Base-by-base conservation (phyloP, 1,140 invertebrate genomes). In the Cardiocondyla obscurior region DNA sequence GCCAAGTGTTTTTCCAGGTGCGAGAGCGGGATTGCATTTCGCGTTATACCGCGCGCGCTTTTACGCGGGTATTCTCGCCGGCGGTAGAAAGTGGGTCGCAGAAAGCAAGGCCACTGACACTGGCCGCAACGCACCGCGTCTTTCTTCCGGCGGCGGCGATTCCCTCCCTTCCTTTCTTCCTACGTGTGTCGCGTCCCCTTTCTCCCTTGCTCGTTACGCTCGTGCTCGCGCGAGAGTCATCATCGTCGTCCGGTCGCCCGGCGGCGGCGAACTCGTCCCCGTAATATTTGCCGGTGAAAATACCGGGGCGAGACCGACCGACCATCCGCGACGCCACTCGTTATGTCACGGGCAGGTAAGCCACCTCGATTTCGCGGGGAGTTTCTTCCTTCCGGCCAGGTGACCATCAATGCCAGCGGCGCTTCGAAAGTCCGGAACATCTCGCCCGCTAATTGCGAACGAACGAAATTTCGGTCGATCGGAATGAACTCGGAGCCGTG, bases 81-180 rank as follows among this genome's bases (percentile, higher is more conserved):
- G 74, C 65, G 79, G 81, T 91, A 91, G 92, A 94, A 94, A 94
- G 94, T 94, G 86, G 93, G 93, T 93, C 93, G 92, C 93, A 94
- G 93, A 94, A 94, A 94, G 92, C 93, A 94, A 94, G 93, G 93
- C 92, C 93, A 94, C 92, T 94, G 93, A 94, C 93, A 94, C 93
- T 93, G 92, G 90, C 84, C 72, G 76, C 83, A 87, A 53, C 85
- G 44, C 30, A 28, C 86, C 81, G 62, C 74, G 51, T 73, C 83
- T 73, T 87, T 88, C 88, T 90, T 89, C 84, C 86, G 85, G 83
- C 74, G 81, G 85, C 84, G 83, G 88, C 82, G 67, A 62, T 60
- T 57, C 77, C 77, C 89, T 79, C 79, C 82, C 84, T 81, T 62
- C 74, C 85, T 84, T 64, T 46, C 84, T 82, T 64, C 74, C 53